Evolutionary conservation across 2,888 invertebrate genomes (phyloP).

Genomic region (Germaria angustata): DNA sequence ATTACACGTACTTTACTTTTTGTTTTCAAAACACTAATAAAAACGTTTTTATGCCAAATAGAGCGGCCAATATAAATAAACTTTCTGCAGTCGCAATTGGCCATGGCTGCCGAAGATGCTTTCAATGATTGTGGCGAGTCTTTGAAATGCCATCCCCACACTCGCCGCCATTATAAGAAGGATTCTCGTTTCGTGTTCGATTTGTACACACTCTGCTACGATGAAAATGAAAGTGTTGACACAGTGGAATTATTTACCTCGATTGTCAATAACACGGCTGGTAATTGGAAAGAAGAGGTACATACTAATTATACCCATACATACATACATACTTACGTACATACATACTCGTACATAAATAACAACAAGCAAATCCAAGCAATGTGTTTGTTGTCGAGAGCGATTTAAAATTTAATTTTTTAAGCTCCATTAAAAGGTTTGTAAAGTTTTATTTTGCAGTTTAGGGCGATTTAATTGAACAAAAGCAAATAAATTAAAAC

Average conservation of each 20-base stretch:
- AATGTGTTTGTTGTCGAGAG: too few species aligned
- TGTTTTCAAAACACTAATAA: background rate
- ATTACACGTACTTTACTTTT: background rate
- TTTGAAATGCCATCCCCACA: conserved; percentile 26
- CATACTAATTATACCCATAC: too few species aligned
- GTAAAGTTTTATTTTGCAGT: background rate
- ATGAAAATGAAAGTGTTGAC: conserved; percentile 89
- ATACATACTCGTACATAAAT: background rate
- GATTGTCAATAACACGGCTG: conserved; percentile 74
- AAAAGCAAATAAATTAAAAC: background rate
- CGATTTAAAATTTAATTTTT: background rate
- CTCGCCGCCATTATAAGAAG: conserved; percentile 90
- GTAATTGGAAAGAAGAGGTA: conserved; percentile 75
- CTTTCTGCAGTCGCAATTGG: conserved; percentile 23
- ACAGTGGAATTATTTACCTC: conserved; percentile 83
- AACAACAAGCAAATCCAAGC: background rate
- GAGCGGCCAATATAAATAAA: conserved; percentile 30
- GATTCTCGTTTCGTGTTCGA: conserved; percentile 91
- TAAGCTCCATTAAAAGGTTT: too few species aligned
- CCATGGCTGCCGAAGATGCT: conserved; percentile 55
- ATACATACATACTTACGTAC: background rate
- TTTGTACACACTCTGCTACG: conserved; percentile 92
- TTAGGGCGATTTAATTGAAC: conserved; percentile 2
- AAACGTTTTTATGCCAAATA: conserved; percentile 20
- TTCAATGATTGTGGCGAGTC: conserved; percentile 46